Percentiles rank a stretch among this genome's conserved stretches.
These are phyloP conservation scores for Albula glossodonta DNA, from an alignment of 2,113 vertebrate species.

Conservation along the genomic window DNA sequence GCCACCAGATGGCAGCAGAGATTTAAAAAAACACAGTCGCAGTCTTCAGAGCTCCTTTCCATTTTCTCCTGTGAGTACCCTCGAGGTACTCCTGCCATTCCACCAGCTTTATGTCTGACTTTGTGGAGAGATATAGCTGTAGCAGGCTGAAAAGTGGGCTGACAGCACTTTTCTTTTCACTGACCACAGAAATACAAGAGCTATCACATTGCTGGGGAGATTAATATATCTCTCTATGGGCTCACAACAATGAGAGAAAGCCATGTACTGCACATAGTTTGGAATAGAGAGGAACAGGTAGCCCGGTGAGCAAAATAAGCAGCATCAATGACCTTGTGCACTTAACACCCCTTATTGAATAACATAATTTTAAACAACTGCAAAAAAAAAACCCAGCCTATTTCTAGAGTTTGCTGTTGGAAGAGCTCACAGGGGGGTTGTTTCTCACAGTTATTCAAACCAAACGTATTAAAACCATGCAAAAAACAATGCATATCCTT, in stretches of 20 bases:
- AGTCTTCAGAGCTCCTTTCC: not conserved
- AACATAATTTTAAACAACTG: not conserved
- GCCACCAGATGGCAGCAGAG: constrained; percentile 49
- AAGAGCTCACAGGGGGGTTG: not conserved
- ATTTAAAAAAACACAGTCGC: not conserved
- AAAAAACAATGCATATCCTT: not conserved
- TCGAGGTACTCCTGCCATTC: not conserved
- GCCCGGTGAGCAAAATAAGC: not conserved
- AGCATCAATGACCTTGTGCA: not conserved
- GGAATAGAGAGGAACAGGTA: not conserved
- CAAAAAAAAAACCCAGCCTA: no score
- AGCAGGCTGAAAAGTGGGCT: not conserved
- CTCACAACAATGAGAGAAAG: not conserved
- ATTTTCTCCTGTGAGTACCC: not conserved
- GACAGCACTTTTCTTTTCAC: not conserved
- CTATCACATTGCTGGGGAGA: not conserved
- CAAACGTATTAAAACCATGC: no score
- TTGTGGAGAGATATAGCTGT: not conserved
- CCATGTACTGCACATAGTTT: not conserved
- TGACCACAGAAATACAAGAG: not conserved
- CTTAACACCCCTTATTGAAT: not conserved
- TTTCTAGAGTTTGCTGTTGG: no score
- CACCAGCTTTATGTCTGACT: not conserved
- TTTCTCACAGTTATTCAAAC: not conserved
- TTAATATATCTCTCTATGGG: not conserved